Base-by-base conservation (phyloP, 2,888 invertebrate species). In the Catocala sponsa region DNA sequence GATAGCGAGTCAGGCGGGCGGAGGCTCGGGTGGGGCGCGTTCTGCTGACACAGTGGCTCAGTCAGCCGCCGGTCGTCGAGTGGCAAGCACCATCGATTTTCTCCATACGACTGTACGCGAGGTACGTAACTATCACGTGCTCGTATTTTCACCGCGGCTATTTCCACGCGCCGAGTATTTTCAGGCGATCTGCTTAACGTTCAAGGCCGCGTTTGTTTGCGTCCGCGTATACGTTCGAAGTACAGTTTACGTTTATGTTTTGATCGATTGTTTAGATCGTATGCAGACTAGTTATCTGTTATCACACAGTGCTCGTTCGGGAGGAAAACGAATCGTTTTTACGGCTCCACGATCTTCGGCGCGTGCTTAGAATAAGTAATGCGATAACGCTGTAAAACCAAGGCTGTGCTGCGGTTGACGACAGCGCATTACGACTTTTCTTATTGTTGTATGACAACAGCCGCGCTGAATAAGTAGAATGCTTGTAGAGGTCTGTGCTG, bases 21-120 rank as follows among this genome's bases (percentile, higher is more conserved):
- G 83, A 90, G 87, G 86, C 86, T 89, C 90, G 90, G 91, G 92
- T 86, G 91, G 91, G 93, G 93, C 93, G 91, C 89, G 91, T 88
- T 87, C 91, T 82, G 89, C 92, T 95, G 94, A 94, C 95, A 94
- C 91, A 92, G 91, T 95, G 95, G 95, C 95, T 95, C 95, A 95
- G 95, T 95, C 89, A 87, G 90, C 90, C 88, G 88, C 87, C 91
- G 92, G 92, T 90, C 92, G 92, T 89, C 90, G 90, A 92, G 93
- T 93, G 89, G 89, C 91, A 91, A 93, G 90, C 92, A 92, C 86
- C 92, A 94, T 94, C 91, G 94, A 93, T 93, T 92, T 92, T 91
- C 92, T 88, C 83, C 89, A 89, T 87, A 91, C 89, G 85, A 81
- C 87, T 82, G 83, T 89, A 88, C 90, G 85, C 88, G 89, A 94